Percentiles rank a stretch among this genome's conserved stretches.
Evolutionary conservation across 1,140 invertebrate genomes (phyloP).

Genomic region (Psilanteris sp.): DNA sequence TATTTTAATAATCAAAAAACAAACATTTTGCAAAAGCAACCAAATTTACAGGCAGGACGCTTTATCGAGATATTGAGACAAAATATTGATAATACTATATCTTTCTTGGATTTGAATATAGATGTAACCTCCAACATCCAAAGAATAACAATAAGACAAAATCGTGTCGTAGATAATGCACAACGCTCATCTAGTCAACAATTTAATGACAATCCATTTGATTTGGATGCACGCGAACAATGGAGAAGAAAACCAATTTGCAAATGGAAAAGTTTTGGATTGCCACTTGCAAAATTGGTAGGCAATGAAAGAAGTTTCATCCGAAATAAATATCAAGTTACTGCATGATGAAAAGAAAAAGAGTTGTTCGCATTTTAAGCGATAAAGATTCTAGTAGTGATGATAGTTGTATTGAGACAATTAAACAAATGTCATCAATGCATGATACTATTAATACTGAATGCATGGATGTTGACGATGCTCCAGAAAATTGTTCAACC

Average conservation of each 20-base stretch:
- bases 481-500: too few species aligned
- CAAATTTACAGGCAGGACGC: background rate
- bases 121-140: background rate
- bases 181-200: too few species aligned
- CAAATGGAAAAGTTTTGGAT: too few species aligned
- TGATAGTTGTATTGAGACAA: too few species aligned
- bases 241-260: too few species aligned
- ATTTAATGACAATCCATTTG: constrained; percentile 3
- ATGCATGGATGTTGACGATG: too few species aligned
- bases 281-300: too few species aligned
- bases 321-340: too few species aligned
- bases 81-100: background rate
- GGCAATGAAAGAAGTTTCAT: too few species aligned
- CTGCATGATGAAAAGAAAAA: background rate
- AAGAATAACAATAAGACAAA: constrained; percentile 3
- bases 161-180: too few species aligned
- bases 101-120: background rate
- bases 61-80: background rate
- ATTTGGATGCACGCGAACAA: background rate
- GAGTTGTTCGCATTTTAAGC: background rate
- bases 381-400: background rate
- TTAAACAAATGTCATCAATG: too few species aligned
- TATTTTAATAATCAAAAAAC: constrained; percentile 8
- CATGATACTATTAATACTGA: too few species aligned
- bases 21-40: background rate